Conservation (phyloP, 1,140 invertebrate species). For the Lysiphlebus fabarum region DNA sequence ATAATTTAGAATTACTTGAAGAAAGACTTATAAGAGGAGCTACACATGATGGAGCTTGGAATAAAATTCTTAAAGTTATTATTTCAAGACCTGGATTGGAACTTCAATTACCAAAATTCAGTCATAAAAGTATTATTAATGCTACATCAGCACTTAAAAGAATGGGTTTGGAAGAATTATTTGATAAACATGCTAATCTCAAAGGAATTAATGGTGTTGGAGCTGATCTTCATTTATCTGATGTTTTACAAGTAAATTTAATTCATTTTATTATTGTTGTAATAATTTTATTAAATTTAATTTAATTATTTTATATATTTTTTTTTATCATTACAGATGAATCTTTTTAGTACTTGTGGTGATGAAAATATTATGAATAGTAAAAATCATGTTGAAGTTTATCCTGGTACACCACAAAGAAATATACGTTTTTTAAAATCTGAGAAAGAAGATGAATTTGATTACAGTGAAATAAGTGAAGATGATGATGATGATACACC, state of each 20-base stretch:
- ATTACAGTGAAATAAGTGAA: slow-evolving; percentile 2
- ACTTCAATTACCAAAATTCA: slow-evolving; percentile 78
- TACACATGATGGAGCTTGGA: slow-evolving; percentile 68
- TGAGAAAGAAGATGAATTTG: slow-evolving; percentile 11
- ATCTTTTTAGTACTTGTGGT: slow-evolving; percentile 75
- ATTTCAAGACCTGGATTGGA: slow-evolving; percentile 72
- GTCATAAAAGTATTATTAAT: slow-evolving; percentile 76
- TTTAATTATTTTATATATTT: not conserved
- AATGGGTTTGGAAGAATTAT: slow-evolving; percentile 78
- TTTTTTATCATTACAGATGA: slow-evolving; percentile 46
- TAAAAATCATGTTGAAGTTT: slow-evolving; percentile 74
- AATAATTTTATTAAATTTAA: not conserved
- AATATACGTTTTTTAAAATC: slow-evolving; percentile 32
- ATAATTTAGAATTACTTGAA: slow-evolving; percentile 71
- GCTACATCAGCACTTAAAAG: slow-evolving; percentile 69
- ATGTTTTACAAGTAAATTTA: slow-evolving; percentile 68
- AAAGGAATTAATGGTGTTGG: slow-evolving; percentile 73
- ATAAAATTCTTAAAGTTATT: slow-evolving; percentile 67
- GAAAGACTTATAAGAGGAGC: slow-evolving; percentile 64
- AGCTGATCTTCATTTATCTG: slow-evolving; percentile 72
- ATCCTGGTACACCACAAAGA: slow-evolving; percentile 64
- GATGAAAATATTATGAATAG: slow-evolving; percentile 66
- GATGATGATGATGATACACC: slow-evolving; percentile 23
- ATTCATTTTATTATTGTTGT: slow-evolving; percentile 4
- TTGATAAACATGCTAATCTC: slow-evolving; percentile 71